Base-by-base conservation (phyloP, 2,797 vertebrate species). In the Phrynocephalus forsythii region DNA sequence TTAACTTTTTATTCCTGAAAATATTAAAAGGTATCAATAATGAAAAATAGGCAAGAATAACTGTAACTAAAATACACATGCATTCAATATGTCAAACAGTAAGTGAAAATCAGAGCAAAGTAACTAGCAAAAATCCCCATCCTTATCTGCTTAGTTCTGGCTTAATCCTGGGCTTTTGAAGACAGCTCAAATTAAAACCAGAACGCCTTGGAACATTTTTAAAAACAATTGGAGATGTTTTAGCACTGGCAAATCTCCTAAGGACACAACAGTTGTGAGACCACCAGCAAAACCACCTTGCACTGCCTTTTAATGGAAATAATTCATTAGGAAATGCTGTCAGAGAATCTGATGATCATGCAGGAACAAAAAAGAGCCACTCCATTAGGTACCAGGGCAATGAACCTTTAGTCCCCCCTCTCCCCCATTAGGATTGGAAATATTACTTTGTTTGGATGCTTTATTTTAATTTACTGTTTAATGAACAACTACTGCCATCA, bases 1-100 rank as follows among this genome's bases (percentile, higher is more conserved):
- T 8, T 85, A 67, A 38, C 20, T 77, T 86, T 69, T 68, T 24
- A 33, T 50, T 52, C 63, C 66, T 68, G 75, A 78, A 85, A 78
- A 30, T 28, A 52, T 48, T 44, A 68, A 30, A 85, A 33, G 26
- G n/a, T 66, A 78, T 18, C 38, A 69, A 52, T 68, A 63, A 63
- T 63, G 6, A 20, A 26, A 28, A 56, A 33, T 33, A 33, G 2
- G 2, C 28, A 76, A n/a, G 69, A 20, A 22, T 30, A n/a, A 60
- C 9, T 33, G n/a, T 44, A 84, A 75, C 56, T 30, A 77, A 48
- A 75, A n/a, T 15, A 77, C 3, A 15, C 44, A 52, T 30, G 11
- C 16, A 63, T 63, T 63, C 16, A 63, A 68, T 50, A 66, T n/a
- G 24, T 72, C 16, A 84, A 75, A 24, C 9, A 76, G 9, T 24